Base-by-base conservation (phyloP, 2,888 invertebrate genomes). In the Yponomeuta malinellus region DNA sequence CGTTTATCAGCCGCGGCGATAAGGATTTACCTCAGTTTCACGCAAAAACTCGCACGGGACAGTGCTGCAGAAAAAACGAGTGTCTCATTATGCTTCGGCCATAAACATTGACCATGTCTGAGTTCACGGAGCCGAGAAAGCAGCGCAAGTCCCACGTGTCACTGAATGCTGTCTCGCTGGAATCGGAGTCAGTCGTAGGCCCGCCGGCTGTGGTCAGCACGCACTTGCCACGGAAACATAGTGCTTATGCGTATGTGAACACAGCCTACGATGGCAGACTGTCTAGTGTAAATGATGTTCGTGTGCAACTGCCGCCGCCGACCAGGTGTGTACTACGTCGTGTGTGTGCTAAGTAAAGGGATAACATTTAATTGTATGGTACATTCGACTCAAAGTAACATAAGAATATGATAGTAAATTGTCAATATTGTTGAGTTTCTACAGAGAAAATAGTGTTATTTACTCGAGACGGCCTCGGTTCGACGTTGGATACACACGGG, bases 161-260 rank as follows among this genome's bases (percentile, higher is more conserved):
- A 12, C 12, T 59, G 52, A 15, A 15, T 15, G 12, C 52, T 2
- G 52, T 59, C 12, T 59, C 52, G 52, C 10, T 68, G 68, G 68
- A 52, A 10, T 29, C 33, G 4, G 52, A 59, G 52, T 12, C 52
- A 12, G 43, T 43, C 43, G 15, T 59, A 12, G 52, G 52, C 15
- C 52, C 52, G 15, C 52, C 52, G 15, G 52, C 52, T 2, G 3
- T 59, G 52, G 52, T 59, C 52, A 59, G 1, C 33, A 75, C 8
- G 43, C 43, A 76, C 71, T 68, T 77, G 65, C 71, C 80, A n/a
- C 74, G 73, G 23, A 78, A 76, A 66, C 79, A 76, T 12, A 79
- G 73, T 73, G 82, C 88, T 6, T 88, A 81, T 78, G 86, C 84
- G 71, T 91, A 86, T 75, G 85, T 86, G 76, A 91, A 91, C 72